Evolutionary conservation across 2,113 vertebrate species (phyloP), one percentile per base, ranked within the genome.

Genomic region (Chascanopsetta lugubris): DNA sequence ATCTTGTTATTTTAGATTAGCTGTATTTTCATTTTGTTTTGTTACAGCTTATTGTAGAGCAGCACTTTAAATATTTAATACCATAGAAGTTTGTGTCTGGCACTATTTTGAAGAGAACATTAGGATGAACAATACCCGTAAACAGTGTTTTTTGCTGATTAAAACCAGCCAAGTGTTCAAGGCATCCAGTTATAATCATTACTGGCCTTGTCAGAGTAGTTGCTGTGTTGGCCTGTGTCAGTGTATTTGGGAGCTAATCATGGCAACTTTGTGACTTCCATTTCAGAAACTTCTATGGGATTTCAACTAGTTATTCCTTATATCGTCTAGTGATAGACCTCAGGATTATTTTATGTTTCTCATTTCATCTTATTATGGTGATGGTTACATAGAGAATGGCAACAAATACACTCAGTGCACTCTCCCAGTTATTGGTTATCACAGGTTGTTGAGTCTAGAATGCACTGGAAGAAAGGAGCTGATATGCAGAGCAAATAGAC

Each of bases 61-160:
- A 70, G 26, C 36, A 36, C 13, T 38, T 70, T 18, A 32, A 49
- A 42, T 34, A 49, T 72, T 75, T 69, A 61, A 25, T 61, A 48
- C 34, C 47, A 11, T 20, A 12, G 30, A 48, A 67, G 47, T 80
- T 34, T 59, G 40, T 54, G 18, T 55, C 20, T 40, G 36, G 29
- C 6, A 26, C 21, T 47, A 2, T 53, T 49, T 25, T 48, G 17
- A 15, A 61, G 30, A 45, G 20, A 51, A 34, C 12, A 65, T 45
- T 2, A 18, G 30, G 17, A 60, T 38, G 56, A 49, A 26, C 18
- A 42, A 48, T 54, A 47, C 21, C 24, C 20, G 34, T 51, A 57
- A 54, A 69, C 61, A 62, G 10, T 47, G 15, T 45, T 54, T n/a
- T 56, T 60, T 55, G 42, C 42, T 69, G 47, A 75, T 53, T 25